A percentile compares a stretch with the other conserved stretches of the same genome.
phyloP scores from a whole-genome alignment of 1,140 invertebrate genomes.

The Magallana angulata region DNA sequence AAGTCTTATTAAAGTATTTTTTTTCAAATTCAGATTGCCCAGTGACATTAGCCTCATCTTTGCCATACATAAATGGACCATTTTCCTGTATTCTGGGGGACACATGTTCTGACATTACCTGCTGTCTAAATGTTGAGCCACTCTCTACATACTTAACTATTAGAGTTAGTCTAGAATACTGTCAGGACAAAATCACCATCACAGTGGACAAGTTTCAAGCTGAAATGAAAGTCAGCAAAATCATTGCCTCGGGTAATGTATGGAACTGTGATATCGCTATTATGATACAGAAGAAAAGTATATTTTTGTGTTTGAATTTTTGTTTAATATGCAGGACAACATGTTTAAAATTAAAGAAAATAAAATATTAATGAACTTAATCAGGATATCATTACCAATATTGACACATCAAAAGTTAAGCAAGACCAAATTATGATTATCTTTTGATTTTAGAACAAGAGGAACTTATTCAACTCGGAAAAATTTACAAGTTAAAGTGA shows the following conservation, averaged over 20 bases:
- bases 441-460: too few species aligned
- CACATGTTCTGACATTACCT: not conserved
- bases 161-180: not conserved
- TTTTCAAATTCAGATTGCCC: not conserved
- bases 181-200: not conserved
- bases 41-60: not conserved
- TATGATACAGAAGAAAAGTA: too few species aligned
- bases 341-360: too few species aligned
- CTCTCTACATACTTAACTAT: not conserved
- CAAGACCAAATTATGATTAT: too few species aligned
- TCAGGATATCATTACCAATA: too few species aligned
- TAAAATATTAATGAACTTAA: too few species aligned
- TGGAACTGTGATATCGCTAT: too few species aligned
- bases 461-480: too few species aligned
- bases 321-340: too few species aligned
- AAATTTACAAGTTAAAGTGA: too few species aligned
- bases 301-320: too few species aligned
- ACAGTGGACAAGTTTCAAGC: not conserved
- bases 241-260: not conserved
- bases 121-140: not conserved
- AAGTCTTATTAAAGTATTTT: not conserved
- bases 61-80: slow-evolving; percentile 15
- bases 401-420: too few species aligned
- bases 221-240: slow-evolving; percentile 19
- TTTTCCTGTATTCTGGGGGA: slow-evolving; percentile 3